A percentile compares a stretch with the other conserved stretches of the same genome.
Conservation (phyloP, 2,888 invertebrate genomes). For the Hirtodrosophila confusa region DNA sequence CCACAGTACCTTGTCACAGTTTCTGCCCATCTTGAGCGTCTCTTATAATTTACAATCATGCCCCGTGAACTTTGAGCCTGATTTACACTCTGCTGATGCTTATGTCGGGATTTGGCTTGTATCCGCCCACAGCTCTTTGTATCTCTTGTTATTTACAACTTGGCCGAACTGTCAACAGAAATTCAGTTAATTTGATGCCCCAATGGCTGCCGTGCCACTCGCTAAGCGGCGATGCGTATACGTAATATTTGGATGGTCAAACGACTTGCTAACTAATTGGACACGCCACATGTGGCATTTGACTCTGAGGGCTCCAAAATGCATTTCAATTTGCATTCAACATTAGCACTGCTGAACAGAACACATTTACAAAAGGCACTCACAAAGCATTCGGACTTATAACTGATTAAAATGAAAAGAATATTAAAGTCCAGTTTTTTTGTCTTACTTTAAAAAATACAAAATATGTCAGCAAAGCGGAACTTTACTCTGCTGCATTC, state of each 20-base stretch:
- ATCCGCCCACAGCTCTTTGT: slow-evolving; percentile 35
- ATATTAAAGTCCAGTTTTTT: no score
- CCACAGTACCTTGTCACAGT: slow-evolving; percentile 52
- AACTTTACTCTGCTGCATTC: no score
- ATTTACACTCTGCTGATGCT: slow-evolving; percentile 72
- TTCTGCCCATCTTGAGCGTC: slow-evolving; percentile 60
- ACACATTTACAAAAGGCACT: no score
- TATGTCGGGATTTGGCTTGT: slow-evolving; percentile 72
- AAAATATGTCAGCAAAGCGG: no score
- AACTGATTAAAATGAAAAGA: no score
- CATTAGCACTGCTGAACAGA: no score
- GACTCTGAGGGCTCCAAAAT: slow-evolving; percentile 8
- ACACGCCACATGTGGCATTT: slow-evolving; percentile 40
- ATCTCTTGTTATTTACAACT: slow-evolving; percentile 66
- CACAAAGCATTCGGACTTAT: no score
- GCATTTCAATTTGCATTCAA: no score
- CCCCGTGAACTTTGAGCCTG: slow-evolving; percentile 66
- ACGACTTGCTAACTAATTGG: slow-evolving; percentile 51
- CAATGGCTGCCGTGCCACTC: slow-evolving; percentile 42
- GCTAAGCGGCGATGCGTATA: slow-evolving; percentile 39
- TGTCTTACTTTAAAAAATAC: no score
- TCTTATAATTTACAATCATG: slow-evolving; percentile 74
- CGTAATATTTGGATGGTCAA: slow-evolving; percentile 61
- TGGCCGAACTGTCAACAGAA: slow-evolving; percentile 38
- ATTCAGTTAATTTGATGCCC: slow-evolving; percentile 64